These are phyloP conservation scores for Drosophila subobscura DNA, from an alignment of 1,140 invertebrate genomes.

Conservation along the genomic window DNA sequence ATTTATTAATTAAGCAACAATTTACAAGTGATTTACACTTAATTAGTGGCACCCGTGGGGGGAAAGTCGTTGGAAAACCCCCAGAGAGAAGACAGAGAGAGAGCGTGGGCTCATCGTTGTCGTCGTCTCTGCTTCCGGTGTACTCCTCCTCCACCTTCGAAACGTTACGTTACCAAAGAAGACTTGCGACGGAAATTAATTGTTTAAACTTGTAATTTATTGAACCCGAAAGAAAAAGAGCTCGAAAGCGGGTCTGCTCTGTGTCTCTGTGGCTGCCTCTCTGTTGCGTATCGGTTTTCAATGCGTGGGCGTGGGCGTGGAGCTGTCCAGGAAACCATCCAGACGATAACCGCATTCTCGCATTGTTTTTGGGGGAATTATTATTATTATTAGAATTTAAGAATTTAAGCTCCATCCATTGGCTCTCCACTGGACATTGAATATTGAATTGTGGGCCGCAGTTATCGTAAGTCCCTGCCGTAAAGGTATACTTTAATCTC, in stretches of 20 bases:
- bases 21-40: slow-evolving; percentile 81
- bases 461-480: no score
- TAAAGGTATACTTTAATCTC: slow-evolving; percentile 22
- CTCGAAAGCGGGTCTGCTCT: slow-evolving; percentile 24
- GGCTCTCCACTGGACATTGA: neutral
- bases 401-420: slow-evolving; percentile 43
- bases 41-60: slow-evolving; percentile 66
- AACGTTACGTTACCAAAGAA: neutral
- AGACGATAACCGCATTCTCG: slow-evolving; percentile 38
- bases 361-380: slow-evolving; percentile 36
- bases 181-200: slow-evolving; percentile 68
- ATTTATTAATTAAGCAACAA: slow-evolving; percentile 72
- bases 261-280: slow-evolving; percentile 10
- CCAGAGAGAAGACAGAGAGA: neutral
- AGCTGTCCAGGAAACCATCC: slow-evolving; percentile 54
- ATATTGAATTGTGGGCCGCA: slow-evolving; percentile 4
- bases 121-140: slow-evolving; percentile 55
- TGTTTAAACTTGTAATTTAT: slow-evolving; percentile 73
- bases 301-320: slow-evolving; percentile 36
- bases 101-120: slow-evolving; percentile 47
- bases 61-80: slow-evolving; percentile 43
- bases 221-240: slow-evolving; percentile 40
- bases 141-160: slow-evolving; percentile 4
- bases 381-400: slow-evolving; percentile 38
- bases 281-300: slow-evolving; percentile 9